Conservation (phyloP, 2,888 invertebrate species). For the Dicyrtomina minuta region DNA sequence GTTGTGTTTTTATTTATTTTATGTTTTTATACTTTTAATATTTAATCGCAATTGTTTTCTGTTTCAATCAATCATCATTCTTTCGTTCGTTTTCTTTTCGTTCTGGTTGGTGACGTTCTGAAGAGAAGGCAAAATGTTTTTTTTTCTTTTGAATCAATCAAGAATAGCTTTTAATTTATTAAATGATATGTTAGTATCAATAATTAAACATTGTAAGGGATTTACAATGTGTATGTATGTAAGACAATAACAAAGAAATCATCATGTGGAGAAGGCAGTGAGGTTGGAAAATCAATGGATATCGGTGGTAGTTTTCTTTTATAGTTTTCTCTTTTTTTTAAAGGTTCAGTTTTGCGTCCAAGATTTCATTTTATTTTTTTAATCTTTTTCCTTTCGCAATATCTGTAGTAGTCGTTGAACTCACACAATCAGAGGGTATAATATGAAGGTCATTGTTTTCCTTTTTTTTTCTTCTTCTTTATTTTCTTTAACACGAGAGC, state of each 20-base stretch:
- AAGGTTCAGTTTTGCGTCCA: neutral
- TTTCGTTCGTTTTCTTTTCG: neutral
- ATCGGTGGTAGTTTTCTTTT: conserved; percentile 12
- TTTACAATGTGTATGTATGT: neutral
- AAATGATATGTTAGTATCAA: conserved; percentile 25
- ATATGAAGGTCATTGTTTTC: too few relatives aligned
- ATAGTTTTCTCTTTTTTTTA: neutral
- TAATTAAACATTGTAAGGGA: conserved; percentile 3
- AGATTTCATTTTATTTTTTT: neutral
- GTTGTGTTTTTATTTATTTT: too few relatives aligned
- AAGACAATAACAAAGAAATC: conserved; percentile 22
- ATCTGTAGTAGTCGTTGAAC: too few relatives aligned
- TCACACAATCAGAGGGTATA: too few relatives aligned
- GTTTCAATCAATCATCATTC: neutral
- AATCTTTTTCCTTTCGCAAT: too few relatives aligned
- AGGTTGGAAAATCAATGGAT: conserved; percentile 35
- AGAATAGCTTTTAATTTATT: conserved; percentile 15
- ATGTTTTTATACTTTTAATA: neutral
- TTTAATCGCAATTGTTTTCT: neutral
- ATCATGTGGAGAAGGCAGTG: conserved; percentile 40
- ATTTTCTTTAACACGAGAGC: conserved; percentile 2
- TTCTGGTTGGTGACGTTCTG: conserved; percentile 20
- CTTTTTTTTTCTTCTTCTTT: too few relatives aligned
- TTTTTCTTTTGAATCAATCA: conserved; percentile 26
- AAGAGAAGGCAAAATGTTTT: conserved; percentile 30